Base-by-base conservation (phyloP, 2,888 invertebrate genomes). In the Pyrrhosoma nymphula region DNA sequence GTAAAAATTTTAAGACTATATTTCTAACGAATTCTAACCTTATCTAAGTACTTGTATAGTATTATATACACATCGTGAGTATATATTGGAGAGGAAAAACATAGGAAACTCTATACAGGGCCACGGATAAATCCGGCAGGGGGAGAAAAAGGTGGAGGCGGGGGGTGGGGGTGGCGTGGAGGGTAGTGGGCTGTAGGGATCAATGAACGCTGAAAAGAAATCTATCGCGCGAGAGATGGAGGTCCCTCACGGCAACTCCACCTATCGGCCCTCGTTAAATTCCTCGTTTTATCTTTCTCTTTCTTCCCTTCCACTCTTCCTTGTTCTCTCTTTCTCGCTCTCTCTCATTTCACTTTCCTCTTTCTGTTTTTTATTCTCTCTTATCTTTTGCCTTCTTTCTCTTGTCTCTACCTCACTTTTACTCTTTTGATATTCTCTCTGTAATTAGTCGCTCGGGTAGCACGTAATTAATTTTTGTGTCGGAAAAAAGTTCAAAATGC, bases 201-300 rank as follows among this genome's bases (percentile, higher is more conserved):
- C 82, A 35, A 82, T 82, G 82, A 35, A 35, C 82, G 82, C 82
- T 30, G n/a, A 82, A 82, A 82, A 82, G 82, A 82, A 69, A 82
- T 82, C 30, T 82, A 82, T 82, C 35, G 30, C 35, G 82, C 10
- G 82, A 82, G 82, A 82, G 82, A 35, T 3, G 14, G 35, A 82
- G 35, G 82, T 35, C 82, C 35, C 82, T 82, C 35, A 12, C 82
- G 30, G 82, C 82, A 82, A 82, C 82, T 35, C 82, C 35, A 82
- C 82, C 82, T 82, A n/a, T 30, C 82, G 35, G 82, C 82, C 82
- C 82, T 82, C 35, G 35, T 82, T 82, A 82, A 82, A 35, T 30
- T 82, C 35, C 12, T 16, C 35, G n/a, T 55, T n/a, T 56, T 23
- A n/a, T n/a, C n/a, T 6, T 26, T 35, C 89, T 23, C 89, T 16